A percentile compares a stretch with the other conserved stretches of the same genome.
Evolutionary conservation across 2,888 invertebrate genomes (phyloP).

Genomic region (Actias luna): DNA sequence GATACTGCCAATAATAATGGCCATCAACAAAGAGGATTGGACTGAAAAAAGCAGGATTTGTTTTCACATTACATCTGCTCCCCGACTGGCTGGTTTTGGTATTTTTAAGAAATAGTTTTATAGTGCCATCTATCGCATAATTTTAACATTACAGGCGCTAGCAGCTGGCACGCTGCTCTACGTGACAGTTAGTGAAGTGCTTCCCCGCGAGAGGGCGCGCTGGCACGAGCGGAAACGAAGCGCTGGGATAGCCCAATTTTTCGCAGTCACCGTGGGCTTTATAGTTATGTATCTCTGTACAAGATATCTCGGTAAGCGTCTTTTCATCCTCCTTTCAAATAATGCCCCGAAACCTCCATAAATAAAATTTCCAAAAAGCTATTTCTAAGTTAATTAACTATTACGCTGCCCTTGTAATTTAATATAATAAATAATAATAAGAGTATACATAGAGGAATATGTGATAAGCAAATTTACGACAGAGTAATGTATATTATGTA

Average conservation of each 20-base stretch:
- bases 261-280: conserved; percentile 83
- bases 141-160: conserved; percentile 75
- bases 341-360: neutral
- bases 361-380: no score
- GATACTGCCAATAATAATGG: no score
- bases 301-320: conserved; percentile 78
- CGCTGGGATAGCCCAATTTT: conserved; percentile 85
- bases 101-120: neutral
- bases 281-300: conserved; percentile 83
- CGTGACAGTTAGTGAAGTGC: conserved; percentile 88
- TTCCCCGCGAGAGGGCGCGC: conserved; percentile 88
- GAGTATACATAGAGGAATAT: no score
- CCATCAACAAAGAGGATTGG: no score
- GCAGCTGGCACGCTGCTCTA: conserved; percentile 90
- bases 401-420: no score
- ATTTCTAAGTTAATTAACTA: no score
- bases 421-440: no score
- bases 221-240: conserved; percentile 84
- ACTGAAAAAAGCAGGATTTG: no score
- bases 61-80: no score
- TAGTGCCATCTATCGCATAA: conserved; percentile 27
- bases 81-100: neutral
- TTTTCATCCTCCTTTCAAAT: neutral
- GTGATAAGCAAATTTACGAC: no score
- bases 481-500: no score